Percentiles rank a stretch among this genome's conserved stretches.
Conservation (phyloP, 2,113 vertebrate species). For the Macaca fascicularis region T2T-MFA8v1.1 NC_088379.1:98381001-98381500, state of each 20-base stretch:
- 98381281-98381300: neutral
- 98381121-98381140: neutral
- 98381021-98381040: neutral
- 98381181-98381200: neutral
- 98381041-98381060: neutral
- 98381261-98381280: neutral
- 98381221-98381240: neutral
- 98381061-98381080: neutral
- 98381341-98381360: neutral
- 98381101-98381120: neutral
- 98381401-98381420: neutral
- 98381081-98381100: neutral
- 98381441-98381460: neutral
- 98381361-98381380: neutral
- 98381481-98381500: neutral
- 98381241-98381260: neutral
- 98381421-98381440: constrained; percentile 4
- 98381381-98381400: neutral
- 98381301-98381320: neutral
- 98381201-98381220: neutral
- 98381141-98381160: neutral
- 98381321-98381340: neutral
- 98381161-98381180: neutral
- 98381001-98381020: neutral
- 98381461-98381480: neutral